These are phyloP conservation scores for Cardiocondyla obscurior DNA, from an alignment of 1,140 invertebrate species.

Conservation along the genomic window DNA sequence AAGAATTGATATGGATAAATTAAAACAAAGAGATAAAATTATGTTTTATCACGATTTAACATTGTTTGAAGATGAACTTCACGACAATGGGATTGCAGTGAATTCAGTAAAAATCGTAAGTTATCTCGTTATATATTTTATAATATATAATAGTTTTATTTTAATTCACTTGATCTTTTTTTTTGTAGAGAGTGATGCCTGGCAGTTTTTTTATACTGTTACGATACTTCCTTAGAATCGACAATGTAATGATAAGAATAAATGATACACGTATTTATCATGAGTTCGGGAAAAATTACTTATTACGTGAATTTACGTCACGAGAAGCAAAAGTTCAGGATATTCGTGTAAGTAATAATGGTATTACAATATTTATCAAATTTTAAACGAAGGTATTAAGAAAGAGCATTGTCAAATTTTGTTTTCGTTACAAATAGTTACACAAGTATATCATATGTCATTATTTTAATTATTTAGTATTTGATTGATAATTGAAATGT, in stretches of 20 bases:
- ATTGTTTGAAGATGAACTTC: slow-evolving; percentile 98
- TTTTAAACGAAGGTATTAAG: not conserved
- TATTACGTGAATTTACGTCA: slow-evolving; percentile 91
- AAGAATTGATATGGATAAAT: slow-evolving; percentile 94
- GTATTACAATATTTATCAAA: not conserved
- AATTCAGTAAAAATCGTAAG: slow-evolving; percentile 97
- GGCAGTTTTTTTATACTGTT: slow-evolving; percentile 95
- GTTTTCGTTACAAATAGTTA: not conserved
- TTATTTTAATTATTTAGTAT: not conserved
- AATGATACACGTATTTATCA: slow-evolving; percentile 97
- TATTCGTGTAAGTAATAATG: slow-evolving; percentile 80
- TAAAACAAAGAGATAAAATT: slow-evolving; percentile 96
- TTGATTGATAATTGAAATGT: not conserved
- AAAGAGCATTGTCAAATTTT: not conserved
- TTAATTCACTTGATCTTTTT: slow-evolving; percentile 61
- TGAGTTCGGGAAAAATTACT: slow-evolving; percentile 89
- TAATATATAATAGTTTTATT: slow-evolving; percentile 14
- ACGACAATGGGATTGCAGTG: slow-evolving; percentile 97
- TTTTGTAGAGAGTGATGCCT: slow-evolving; percentile 96
- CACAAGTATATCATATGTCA: not conserved
- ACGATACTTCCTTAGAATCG: slow-evolving; percentile 96
- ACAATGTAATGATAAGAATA: slow-evolving; percentile 94
- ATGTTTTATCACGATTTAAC: slow-evolving; percentile 97
- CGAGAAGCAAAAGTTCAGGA: slow-evolving; percentile 89
- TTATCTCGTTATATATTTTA: slow-evolving; percentile 55